Conservation (phyloP, 2,888 invertebrate genomes). For the Drosophila meridiana region DNA sequence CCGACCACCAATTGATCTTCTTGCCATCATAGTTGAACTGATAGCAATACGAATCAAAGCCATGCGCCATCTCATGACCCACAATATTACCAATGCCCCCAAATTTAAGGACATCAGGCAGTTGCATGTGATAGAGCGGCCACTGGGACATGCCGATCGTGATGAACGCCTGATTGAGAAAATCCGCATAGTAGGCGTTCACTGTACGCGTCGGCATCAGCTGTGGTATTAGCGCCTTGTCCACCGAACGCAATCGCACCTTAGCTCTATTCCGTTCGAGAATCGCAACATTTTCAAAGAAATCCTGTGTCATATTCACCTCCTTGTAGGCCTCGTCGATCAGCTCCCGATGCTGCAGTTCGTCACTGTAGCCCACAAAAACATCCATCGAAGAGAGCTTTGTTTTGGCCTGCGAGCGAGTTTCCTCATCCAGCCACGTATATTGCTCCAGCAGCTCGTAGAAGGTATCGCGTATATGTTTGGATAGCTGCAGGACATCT, state of each 20-base stretch:
- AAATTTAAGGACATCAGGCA: conserved; percentile 78
- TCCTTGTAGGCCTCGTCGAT: conserved; percentile 68
- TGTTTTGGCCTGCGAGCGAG: conserved; percentile 76
- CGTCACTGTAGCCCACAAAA: conserved; percentile 78
- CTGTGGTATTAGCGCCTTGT: conserved; percentile 74
- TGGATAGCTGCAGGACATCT: conserved; percentile 73
- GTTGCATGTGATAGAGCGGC: conserved; percentile 76
- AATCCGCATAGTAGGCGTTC: conserved; percentile 82
- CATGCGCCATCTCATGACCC: conserved; percentile 83
- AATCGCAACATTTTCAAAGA: conserved; percentile 68
- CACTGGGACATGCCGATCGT: conserved; percentile 80
- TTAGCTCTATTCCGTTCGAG: conserved; percentile 72
- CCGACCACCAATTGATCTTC: conserved; percentile 80
- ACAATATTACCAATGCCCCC: conserved; percentile 81
- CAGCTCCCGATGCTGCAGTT: conserved; percentile 67
- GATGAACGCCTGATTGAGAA: conserved; percentile 79
- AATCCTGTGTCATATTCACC: conserved; percentile 67
- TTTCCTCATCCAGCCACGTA: conserved; percentile 80
- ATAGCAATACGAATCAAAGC: conserved; percentile 80
- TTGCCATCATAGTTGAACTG: conserved; percentile 81
- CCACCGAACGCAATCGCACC: conserved; percentile 65
- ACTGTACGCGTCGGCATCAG: conserved; percentile 80
- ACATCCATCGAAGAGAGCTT: conserved; percentile 82
- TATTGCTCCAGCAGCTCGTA: conserved; percentile 76
- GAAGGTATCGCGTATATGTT: conserved; percentile 73